Base-by-base conservation (phyloP, 1,140 invertebrate species). In the Drosophila mayri region DNA sequence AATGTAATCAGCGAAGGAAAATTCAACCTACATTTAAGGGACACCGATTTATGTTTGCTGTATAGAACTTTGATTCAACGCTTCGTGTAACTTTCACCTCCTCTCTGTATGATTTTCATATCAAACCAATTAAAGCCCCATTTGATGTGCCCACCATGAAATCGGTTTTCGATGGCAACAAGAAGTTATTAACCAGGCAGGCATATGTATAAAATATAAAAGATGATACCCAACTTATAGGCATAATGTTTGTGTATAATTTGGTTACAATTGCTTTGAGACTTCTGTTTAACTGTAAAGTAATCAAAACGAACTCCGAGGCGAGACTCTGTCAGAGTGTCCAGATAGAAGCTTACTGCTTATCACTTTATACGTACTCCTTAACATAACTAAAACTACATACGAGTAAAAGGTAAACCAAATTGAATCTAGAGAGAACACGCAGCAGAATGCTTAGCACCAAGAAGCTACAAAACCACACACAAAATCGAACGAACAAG, bases 391-490 rank as follows among this genome's bases (percentile, higher is more conserved):
- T 62, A 54, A 63, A 41, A 30, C 37, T 62, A 62, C 62, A 28
- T 62, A 43, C 62, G 22, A 52, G 40, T 54, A 72, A 63, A 60
- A 16, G 9, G 59, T 38, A 79, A 76, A 62, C 55, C 59, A 61
- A 68, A 79, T 79, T 61, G 71, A 77, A 74, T 62, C 71, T 81
- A 88, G 63, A 84, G 47, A 73, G 70, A 67, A 91, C 77, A 81
- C 84, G 76, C 84, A 87, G 84, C 76, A 88, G 87, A 84, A 80
- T 87, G 84, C 84, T 87, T 87, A 84, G 84, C 84, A 87, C 84
- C 84, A 88, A 77, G 65, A 88, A 84, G 84, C 77, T 87, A 87
- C 84, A 87, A 87, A 85, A 83, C 74, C 74, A 76, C 74, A 76
- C 64, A 65, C 63, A 66, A 79, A 54, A 79, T 67, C 50, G 75